Evolutionary conservation across 1,140 invertebrate species (phyloP), one percentile per base, ranked within the genome.

Genomic region (Pogonomyrmex barbatus): DNA sequence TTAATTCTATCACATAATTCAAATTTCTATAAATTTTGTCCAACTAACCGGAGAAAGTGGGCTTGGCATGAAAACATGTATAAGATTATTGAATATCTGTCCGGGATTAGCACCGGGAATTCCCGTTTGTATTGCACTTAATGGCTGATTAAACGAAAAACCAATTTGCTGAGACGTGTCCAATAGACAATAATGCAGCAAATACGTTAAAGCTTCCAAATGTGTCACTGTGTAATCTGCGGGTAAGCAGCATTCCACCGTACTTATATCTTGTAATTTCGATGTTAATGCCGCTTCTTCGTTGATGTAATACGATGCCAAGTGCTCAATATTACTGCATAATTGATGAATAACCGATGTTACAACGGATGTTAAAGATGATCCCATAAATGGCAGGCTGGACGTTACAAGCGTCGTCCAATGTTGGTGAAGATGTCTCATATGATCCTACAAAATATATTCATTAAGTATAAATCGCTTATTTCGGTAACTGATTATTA

Each of bases 161-260:
- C 96, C 95, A 9, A 96, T 96, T 91, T 96, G 96, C 86, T 96
- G 96, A 6, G 96, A 96, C 63, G 96, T 96, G 93, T 98, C 98
- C 87, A 98, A 94, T 17, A 99, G 94, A 90, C 98, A 98, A 94
- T 98, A 98, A 94, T 99, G 98, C 89, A 97, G 96, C 6, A 99
- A 94, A 54, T 98, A 97, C 0, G 98, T 98, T 75, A 99, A 93
- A 0, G 97, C 97, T 95, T 98, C 98, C 78, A 99, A 93, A 92
- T 98, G 96, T 0, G 96, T 97, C 1, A 98, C 96, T 1, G 97
- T 96, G 93, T 98, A 98, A 95, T 98, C 98, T 1, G 97, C 96
- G 2, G 97, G 97, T 42, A 95, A 85, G 60, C 95, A 95, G 67
- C 95, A 95, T 30, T 95, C 95, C 6, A 95, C 91, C 2, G 92